Percentiles rank a stretch among this genome's conserved stretches.
phyloP scores from a whole-genome alignment of 2,113 vertebrate genomes.

The Pimephales promelas region DNA sequence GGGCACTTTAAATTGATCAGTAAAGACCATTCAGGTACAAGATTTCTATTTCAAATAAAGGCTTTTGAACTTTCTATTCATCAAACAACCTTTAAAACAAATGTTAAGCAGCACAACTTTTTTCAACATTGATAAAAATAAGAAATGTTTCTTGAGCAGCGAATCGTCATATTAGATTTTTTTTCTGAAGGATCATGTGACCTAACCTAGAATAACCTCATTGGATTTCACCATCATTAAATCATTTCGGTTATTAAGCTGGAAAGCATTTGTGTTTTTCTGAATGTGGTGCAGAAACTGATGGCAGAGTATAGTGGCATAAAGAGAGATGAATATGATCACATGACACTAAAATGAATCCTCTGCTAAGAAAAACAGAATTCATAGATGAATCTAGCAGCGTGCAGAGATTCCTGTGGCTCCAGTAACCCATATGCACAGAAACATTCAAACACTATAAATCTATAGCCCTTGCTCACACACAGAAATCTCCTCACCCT shows the following conservation, averaged over 20 bases:
- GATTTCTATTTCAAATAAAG: no score
- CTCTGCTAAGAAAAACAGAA: conserved; percentile 10
- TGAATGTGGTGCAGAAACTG: not conserved
- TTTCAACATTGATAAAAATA: no score
- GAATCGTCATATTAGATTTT: no score
- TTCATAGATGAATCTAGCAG: conserved; percentile 2
- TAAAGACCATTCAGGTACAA: no score
- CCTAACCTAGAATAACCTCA: not conserved
- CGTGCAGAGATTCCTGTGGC: not conserved
- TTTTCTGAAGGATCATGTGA: no score
- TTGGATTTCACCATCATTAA: conserved; percentile 10
- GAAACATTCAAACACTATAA: not conserved
- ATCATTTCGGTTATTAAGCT: conserved; percentile 19
- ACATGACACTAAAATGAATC: not conserved
- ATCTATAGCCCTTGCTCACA: not conserved
- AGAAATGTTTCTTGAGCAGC: no score
- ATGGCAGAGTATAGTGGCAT: not conserved
- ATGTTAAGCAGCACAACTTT: no score
- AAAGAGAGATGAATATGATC: conserved; percentile 4
- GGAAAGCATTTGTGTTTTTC: not conserved
- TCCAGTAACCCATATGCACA: not conserved
- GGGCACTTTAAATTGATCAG: no score
- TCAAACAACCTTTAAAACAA: no score
- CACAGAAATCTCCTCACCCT: not conserved
- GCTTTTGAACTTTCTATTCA: no score